A percentile compares a stretch with the other conserved stretches of the same genome.
Evolutionary conservation across 2,797 vertebrate genomes (phyloP).

Genomic region (Australoheros facetus): DNA sequence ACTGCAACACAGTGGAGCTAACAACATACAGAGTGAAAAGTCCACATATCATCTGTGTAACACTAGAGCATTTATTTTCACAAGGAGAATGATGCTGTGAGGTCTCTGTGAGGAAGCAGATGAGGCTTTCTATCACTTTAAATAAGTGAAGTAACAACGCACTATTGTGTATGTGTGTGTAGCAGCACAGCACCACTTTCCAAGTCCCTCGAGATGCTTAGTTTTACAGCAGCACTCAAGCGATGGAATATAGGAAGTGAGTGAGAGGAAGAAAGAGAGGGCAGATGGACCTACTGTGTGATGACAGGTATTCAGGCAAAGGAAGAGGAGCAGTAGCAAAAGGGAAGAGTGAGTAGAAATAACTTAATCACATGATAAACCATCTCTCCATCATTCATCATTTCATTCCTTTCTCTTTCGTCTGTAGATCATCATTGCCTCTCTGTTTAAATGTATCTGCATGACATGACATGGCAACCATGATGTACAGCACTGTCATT

Average conservation of each 20-base stretch:
- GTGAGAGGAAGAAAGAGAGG: constrained; percentile 8
- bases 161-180: constrained; percentile 11
- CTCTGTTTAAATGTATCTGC: background rate
- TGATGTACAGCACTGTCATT: background rate
- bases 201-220: constrained; percentile 31
- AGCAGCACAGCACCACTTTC: constrained; percentile 21
- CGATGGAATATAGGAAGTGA: constrained; percentile 3
- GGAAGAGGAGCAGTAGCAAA: background rate
- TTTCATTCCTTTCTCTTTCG: background rate
- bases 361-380: constrained; percentile 8
- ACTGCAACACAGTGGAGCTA: background rate
- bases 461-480: accelerated
- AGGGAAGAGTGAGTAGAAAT: background rate
- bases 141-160: constrained; percentile 16
- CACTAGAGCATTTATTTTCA: background rate
- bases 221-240: constrained; percentile 15
- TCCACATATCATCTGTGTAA: background rate
- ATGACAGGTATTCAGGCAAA: background rate
- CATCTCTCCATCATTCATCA: background rate
- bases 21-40: background rate
- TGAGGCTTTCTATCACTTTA: constrained; percentile 30
- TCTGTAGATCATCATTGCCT: background rate
- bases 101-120: constrained; percentile 32
- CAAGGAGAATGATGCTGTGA: constrained; percentile 4
- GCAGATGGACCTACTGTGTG: constrained; percentile 40